These are phyloP conservation scores for Perizoma flavofasciatum DNA, from an alignment of 2,888 invertebrate species.

Conservation along the genomic window DNA sequence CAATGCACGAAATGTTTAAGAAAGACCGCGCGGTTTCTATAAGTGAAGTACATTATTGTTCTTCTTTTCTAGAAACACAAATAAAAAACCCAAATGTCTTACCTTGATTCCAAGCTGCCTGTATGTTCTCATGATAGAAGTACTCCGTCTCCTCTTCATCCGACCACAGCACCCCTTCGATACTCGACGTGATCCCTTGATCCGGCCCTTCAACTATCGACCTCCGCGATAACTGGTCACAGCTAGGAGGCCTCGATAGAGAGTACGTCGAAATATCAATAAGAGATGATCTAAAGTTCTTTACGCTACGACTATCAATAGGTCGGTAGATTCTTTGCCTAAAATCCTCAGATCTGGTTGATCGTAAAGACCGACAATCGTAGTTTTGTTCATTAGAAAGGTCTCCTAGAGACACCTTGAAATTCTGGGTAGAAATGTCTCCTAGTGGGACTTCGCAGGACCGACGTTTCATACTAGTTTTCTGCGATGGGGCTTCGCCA, in stretches of 20 bases:
- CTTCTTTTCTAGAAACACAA: not conserved
- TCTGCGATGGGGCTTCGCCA: slow-evolving; percentile 75
- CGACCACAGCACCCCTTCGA: slow-evolving; percentile 81
- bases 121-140: slow-evolving; percentile 79
- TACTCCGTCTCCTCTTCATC: slow-evolving; percentile 82
- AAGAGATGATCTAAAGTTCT: slow-evolving; percentile 74
- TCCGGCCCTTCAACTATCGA: slow-evolving; percentile 72
- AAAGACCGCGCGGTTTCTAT: too few relatives aligned
- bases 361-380: slow-evolving; percentile 69
- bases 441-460: slow-evolving; percentile 79
- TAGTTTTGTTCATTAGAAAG: slow-evolving; percentile 67
- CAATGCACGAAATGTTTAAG: too few relatives aligned
- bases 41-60: too few relatives aligned
- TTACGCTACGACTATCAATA: slow-evolving; percentile 74
- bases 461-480: slow-evolving; percentile 76
- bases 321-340: slow-evolving; percentile 68
- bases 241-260: slow-evolving; percentile 72
- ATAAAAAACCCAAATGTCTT: slow-evolving; percentile 36
- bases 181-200: slow-evolving; percentile 76
- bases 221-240: slow-evolving; percentile 75
- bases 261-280: slow-evolving; percentile 68
- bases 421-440: slow-evolving; percentile 74
- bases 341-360: slow-evolving; percentile 69
- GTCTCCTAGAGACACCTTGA: slow-evolving; percentile 76
- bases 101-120: slow-evolving; percentile 80